Percentiles rank a stretch among this genome's conserved stretches.
These are phyloP conservation scores for Epinephelus cyanopodus DNA, from an alignment of 2,113 vertebrate species.

Conservation along the genomic window DNA sequence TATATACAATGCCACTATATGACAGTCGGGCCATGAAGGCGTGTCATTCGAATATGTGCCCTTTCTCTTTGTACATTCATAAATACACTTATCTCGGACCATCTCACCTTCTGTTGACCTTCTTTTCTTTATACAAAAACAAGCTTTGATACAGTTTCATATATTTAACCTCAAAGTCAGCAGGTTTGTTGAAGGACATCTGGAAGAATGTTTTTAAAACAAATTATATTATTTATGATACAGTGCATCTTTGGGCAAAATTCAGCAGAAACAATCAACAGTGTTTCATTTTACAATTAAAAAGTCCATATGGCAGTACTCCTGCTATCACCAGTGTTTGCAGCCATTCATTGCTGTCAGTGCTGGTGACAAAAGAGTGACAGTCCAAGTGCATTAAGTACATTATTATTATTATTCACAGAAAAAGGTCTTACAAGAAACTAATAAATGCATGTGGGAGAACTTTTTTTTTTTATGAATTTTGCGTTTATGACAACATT, in stretches of 20 bases:
- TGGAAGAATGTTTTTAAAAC: slow-evolving; percentile 50
- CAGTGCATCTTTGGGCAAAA: slow-evolving; percentile 58
- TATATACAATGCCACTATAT: slow-evolving; percentile 19
- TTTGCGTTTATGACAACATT: slow-evolving; percentile 36
- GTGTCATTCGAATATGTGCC: slow-evolving; percentile 23
- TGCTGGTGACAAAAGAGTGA: slow-evolving; percentile 35
- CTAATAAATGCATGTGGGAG: slow-evolving; percentile 28
- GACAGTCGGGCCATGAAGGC: not conserved
- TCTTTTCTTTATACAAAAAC: slow-evolving; percentile 42
- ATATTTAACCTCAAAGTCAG: slow-evolving; percentile 36
- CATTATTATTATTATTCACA: slow-evolving; percentile 60
- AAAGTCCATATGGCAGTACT: slow-evolving; percentile 24
- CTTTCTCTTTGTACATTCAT: slow-evolving; percentile 41
- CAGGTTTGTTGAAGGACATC: slow-evolving; percentile 33
- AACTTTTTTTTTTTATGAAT: not conserved
- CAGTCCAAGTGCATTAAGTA: slow-evolving; percentile 67
- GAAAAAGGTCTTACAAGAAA: slow-evolving; percentile 52
- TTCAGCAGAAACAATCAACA: slow-evolving; percentile 28
- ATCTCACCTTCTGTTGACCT: slow-evolving; percentile 39
- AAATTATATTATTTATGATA: slow-evolving; percentile 28
- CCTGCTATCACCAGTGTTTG: slow-evolving; percentile 34
- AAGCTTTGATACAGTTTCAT: slow-evolving; percentile 49
- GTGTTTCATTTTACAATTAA: slow-evolving; percentile 35
- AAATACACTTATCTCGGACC: slow-evolving; percentile 63
- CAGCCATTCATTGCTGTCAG: slow-evolving; percentile 42